These are phyloP conservation scores for Anodontia alba DNA, from an alignment of 2,888 invertebrate genomes.

Conservation along the genomic window DNA sequence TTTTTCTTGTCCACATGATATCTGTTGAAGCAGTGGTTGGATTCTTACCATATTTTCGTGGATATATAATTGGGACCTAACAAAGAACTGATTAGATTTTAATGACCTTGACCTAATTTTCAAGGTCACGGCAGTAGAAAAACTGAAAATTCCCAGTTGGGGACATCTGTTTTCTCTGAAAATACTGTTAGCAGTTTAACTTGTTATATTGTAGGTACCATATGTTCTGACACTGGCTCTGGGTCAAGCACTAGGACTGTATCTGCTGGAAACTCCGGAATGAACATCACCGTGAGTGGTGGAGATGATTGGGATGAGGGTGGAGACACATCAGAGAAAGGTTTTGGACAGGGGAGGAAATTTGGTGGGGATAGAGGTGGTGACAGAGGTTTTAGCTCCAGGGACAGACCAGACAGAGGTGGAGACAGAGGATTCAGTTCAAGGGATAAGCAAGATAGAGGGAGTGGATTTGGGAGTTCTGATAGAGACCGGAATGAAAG, in stretches of 20 bases:
- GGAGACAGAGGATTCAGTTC: constrained; percentile 12
- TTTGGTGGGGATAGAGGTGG: constrained; percentile 36
- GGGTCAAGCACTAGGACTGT: neutral
- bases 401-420: neutral
- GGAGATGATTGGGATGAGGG: constrained; percentile 48
- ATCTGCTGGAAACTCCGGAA: neutral
- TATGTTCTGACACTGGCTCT: neutral
- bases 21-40: too few species aligned
- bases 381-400: neutral
- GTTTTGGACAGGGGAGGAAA: constrained; percentile 33
- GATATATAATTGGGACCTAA: too few species aligned
- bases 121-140: too few species aligned
- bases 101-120: too few species aligned
- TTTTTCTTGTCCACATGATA: too few species aligned
- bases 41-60: too few species aligned
- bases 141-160: too few species aligned
- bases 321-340: constrained; percentile 20
- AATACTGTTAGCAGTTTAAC: too few species aligned
- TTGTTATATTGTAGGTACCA: neutral
- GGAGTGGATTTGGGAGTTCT: constrained; percentile 4
- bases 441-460: neutral
- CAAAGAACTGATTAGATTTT: too few species aligned
- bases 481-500: neutral
- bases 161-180: too few species aligned
- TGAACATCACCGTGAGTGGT: constrained; percentile 24